Evolutionary conservation across 2,888 invertebrate genomes (phyloP).

Genomic region (Stomorhina lunata): DNA sequence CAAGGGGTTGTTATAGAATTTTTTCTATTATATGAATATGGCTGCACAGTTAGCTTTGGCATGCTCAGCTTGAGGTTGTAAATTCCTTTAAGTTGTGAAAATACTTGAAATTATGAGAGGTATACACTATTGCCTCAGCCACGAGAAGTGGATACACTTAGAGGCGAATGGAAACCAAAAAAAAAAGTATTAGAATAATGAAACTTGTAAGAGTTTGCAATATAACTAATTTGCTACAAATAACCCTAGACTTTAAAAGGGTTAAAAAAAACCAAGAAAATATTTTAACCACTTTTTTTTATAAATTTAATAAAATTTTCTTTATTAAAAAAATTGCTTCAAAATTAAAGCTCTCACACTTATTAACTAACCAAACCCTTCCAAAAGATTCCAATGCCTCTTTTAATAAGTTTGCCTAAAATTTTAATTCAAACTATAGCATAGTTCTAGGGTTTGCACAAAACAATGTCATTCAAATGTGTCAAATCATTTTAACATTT

Average conservation of each 20-base stretch:
- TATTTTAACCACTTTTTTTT: too few species aligned
- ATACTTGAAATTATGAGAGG: constrained; percentile 44
- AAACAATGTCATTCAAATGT: not conserved
- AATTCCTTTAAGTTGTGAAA: constrained; percentile 46
- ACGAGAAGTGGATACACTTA: constrained; percentile 5
- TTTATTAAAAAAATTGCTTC: too few species aligned
- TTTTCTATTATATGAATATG: not conserved
- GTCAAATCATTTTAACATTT: not conserved
- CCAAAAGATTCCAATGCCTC: too few species aligned
- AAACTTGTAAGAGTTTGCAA: constrained; percentile 19
- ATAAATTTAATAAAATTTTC: too few species aligned
- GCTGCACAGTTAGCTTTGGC: constrained; percentile 18
- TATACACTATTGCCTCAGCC: not conserved
- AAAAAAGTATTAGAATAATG: not conserved
- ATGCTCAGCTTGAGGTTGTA: constrained; percentile 17
- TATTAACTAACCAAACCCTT: too few species aligned
- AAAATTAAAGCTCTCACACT: too few species aligned
- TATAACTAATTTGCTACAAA: constrained; percentile 44
- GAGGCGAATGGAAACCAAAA: not conserved
- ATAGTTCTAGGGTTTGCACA: not conserved
- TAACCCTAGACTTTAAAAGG: too few species aligned
- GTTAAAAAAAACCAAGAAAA: too few species aligned
- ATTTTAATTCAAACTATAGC: constrained; percentile 17
- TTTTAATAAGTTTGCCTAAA: not conserved
- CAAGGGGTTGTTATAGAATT: constrained; percentile 48